Evolutionary conservation across 2,113 vertebrate genomes (phyloP).

Genomic region (Cariama cristata): DNA sequence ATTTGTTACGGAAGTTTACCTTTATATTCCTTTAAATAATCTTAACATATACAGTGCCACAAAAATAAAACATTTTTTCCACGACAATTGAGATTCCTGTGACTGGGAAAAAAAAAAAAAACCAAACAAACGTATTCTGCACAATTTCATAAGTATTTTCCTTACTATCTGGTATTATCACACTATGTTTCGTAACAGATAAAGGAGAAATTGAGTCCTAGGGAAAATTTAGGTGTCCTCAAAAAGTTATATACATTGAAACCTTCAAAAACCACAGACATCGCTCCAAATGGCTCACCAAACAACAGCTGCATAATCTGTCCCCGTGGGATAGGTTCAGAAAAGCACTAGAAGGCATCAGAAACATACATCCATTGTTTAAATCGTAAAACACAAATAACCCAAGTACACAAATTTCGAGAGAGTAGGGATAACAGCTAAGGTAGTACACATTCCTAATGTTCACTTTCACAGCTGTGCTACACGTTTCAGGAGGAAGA

Average conservation of each 20-base stretch:
- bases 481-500: slow-evolving; percentile 90
- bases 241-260: slow-evolving; percentile 89
- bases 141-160: slow-evolving; percentile 76
- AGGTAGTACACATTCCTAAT: slow-evolving; percentile 90
- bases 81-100: slow-evolving; percentile 77
- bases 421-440: slow-evolving; percentile 89
- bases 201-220: slow-evolving; percentile 82
- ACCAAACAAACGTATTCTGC: slow-evolving; percentile 72
- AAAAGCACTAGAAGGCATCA: slow-evolving; percentile 84
- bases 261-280: slow-evolving; percentile 88
- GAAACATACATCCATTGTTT: slow-evolving; percentile 90
- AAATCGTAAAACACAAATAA: slow-evolving; percentile 85
- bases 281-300: slow-evolving; percentile 84
- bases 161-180: slow-evolving; percentile 76
- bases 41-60: slow-evolving; percentile 85
- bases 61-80: slow-evolving; percentile 81
- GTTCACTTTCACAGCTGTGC: slow-evolving; percentile 97
- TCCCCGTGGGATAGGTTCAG: slow-evolving; percentile 75
- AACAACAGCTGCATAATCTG: slow-evolving; percentile 79
- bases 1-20: slow-evolving; percentile 69
- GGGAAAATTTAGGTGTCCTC: slow-evolving; percentile 79
- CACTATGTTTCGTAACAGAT: slow-evolving; percentile 82
- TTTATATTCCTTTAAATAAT: slow-evolving; percentile 82
- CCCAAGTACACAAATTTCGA: slow-evolving; percentile 84
- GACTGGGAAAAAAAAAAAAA: slow-evolving; percentile 57